These are phyloP conservation scores for Gallinago paraguaiae DNA, from an alignment of 2,113 vertebrate genomes.

Conservation along the genomic window DNA sequence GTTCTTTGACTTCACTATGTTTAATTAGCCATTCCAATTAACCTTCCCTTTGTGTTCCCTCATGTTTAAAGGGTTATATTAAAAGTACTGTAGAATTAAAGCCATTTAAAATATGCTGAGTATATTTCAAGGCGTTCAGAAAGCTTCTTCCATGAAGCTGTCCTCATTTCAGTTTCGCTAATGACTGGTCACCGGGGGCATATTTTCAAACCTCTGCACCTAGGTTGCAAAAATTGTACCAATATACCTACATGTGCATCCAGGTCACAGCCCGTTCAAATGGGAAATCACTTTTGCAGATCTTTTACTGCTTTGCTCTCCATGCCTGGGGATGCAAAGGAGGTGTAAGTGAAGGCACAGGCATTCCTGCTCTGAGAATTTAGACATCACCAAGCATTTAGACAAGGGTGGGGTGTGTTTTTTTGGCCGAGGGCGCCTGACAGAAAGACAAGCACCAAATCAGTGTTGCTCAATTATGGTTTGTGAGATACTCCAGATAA, in stretches of 20 bases:
- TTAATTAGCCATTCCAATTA: constrained; percentile 73
- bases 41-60: constrained; percentile 71
- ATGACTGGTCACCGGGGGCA: constrained; percentile 15
- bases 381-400: not conserved
- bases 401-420: not conserved
- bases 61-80: constrained; percentile 69
- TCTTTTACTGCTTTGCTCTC: not conserved
- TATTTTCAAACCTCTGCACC: constrained; percentile 40
- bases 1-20: constrained; percentile 70
- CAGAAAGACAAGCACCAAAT: not conserved
- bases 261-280: not conserved
- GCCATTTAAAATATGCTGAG: constrained; percentile 54
- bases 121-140: constrained; percentile 44
- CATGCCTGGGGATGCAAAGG: not conserved
- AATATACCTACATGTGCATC: not conserved
- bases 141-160: constrained; percentile 1
- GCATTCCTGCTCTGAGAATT: not conserved
- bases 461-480: not conserved
- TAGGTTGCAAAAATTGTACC: constrained; percentile 34
- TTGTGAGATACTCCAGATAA: not conserved
- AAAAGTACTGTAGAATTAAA: constrained; percentile 57
- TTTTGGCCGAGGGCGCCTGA: not conserved
- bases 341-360: not conserved
- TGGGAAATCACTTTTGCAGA: constrained; percentile 25
- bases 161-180: constrained; percentile 43